Evolutionary conservation across 2,888 invertebrate species (phyloP), one percentile per base, ranked within the genome.

Genomic region (Buathra laborator): DNA sequence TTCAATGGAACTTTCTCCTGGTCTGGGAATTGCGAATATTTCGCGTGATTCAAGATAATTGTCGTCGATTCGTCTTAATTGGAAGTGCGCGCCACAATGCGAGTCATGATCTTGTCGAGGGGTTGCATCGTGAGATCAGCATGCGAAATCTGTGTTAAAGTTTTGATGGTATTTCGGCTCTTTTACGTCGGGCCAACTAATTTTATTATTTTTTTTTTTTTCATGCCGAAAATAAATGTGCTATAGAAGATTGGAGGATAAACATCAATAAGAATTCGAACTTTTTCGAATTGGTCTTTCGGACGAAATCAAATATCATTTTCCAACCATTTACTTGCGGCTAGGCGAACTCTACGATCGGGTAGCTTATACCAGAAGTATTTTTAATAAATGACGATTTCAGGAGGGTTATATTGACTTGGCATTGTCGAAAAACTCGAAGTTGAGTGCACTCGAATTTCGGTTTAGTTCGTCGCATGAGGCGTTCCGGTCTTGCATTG

Each of bases 361-460:
- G 29, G 16, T 2, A 56, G 7, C 37, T 64, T 48, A 51, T 46
- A 16, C 68, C 29, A 46, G 37, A 79, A 76, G 75, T 43, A 86
- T 86, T 86, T 86, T 87, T 86, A 89, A 90, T 91, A 93, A 93
- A 92, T 90, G 91, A 91, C 90, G 88, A 90, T 92, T 92, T 93
- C 83, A 91, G 87, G 90, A 89, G 89, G 88, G 91, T 90, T 90
- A 91, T 90, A 92, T 93, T 90, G 90, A 88, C 85, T 88, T 86
- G 75, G 87, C 86, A 93, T 93, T 92, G 90, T 92, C 70, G 70
- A 51, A 78, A 89, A 92, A 92, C 91, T 93, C 88, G 89, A 90
- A 91, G 90, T 91, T 91, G 91, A 92, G 93, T 93, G 92, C 91
- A 92, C 92, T 93, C 89, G 90, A 92, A 93, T 93, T 90, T 91